A percentile compares a stretch with the other conserved stretches of the same genome.
Conservation (phyloP, 2,888 invertebrate species). For the Keiferia lycopersicella region DNA sequence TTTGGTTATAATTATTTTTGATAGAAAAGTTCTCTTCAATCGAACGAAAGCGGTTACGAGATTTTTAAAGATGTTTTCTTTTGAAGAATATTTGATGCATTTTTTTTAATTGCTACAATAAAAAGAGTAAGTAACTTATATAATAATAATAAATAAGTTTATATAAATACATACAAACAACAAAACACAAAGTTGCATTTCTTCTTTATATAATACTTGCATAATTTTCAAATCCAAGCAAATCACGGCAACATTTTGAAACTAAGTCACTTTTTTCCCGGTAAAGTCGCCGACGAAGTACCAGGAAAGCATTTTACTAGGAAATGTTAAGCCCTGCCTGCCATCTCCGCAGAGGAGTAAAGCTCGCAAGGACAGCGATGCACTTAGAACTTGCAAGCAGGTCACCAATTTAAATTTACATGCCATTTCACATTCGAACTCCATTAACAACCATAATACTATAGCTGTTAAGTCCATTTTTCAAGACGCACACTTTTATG, state of each 20-base stretch:
- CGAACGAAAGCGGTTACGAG: too few species aligned
- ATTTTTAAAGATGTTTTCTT: too few species aligned
- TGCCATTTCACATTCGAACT: neutral
- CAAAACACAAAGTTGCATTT: too few species aligned
- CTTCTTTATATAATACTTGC: too few species aligned
- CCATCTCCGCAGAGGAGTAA: constrained; percentile 29
- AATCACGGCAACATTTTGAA: constrained; percentile 20
- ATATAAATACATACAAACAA: neutral
- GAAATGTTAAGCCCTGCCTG: constrained; percentile 30
- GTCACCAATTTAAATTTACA: constrained; percentile 7
- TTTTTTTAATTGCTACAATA: too few species aligned
- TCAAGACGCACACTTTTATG: neutral
- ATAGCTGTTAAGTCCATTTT: neutral
- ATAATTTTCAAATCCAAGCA: neutral
- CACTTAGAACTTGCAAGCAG: constrained; percentile 30
- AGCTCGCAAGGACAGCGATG: constrained; percentile 31
- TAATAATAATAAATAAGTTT: too few species aligned
- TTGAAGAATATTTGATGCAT: too few species aligned
- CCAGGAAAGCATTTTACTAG: constrained; percentile 31
- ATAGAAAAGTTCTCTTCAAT: too few species aligned
- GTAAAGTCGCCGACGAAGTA: constrained; percentile 26
- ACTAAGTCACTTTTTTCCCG: constrained; percentile 30
- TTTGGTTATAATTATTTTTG: too few species aligned
- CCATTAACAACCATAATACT: neutral
- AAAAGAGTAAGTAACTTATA: too few species aligned